These are phyloP conservation scores for Corythornis leucogaster DNA, from an alignment of 2,797 vertebrate species.

Conservation along the genomic window DNA sequence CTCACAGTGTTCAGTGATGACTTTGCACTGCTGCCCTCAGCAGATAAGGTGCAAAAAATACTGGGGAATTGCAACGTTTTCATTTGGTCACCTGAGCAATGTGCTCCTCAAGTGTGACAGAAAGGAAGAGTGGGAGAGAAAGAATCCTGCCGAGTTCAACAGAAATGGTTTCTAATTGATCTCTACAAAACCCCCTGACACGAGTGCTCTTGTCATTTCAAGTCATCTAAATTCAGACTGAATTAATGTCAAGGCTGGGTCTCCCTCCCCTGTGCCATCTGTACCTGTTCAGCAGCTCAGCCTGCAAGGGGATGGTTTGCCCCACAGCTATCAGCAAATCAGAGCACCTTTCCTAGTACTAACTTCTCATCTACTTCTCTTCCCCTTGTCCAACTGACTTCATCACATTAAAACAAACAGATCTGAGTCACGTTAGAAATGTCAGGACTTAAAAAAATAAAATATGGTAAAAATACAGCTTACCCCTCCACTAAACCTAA, in stretches of 20 bases:
- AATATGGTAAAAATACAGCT: slow-evolving; percentile 54
- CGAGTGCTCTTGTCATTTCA: background rate
- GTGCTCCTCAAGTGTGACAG: background rate
- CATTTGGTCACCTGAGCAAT: background rate
- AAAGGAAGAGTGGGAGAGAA: slow-evolving; percentile 15
- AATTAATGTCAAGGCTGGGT: background rate
- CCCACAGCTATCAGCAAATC: background rate
- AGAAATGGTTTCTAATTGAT: background rate
- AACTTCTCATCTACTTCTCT: background rate
- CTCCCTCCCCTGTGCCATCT: background rate
- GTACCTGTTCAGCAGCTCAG: background rate
- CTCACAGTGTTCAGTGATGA: background rate
- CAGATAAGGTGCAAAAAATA: background rate
- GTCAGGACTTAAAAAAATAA: slow-evolving; percentile 45
- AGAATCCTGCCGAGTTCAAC: background rate
- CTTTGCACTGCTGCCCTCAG: background rate
- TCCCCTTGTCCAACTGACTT: background rate
- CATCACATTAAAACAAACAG: background rate
- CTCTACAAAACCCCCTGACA: background rate
- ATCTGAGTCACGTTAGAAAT: slow-evolving; percentile 11
- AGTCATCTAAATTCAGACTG: background rate
- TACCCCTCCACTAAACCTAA: slow-evolving; percentile 58
- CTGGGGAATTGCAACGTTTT: background rate
- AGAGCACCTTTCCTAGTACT: background rate
- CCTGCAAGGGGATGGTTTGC: background rate